phyloP scores from a whole-genome alignment of 2,113 vertebrate species.

The Turnix velox region DNA sequence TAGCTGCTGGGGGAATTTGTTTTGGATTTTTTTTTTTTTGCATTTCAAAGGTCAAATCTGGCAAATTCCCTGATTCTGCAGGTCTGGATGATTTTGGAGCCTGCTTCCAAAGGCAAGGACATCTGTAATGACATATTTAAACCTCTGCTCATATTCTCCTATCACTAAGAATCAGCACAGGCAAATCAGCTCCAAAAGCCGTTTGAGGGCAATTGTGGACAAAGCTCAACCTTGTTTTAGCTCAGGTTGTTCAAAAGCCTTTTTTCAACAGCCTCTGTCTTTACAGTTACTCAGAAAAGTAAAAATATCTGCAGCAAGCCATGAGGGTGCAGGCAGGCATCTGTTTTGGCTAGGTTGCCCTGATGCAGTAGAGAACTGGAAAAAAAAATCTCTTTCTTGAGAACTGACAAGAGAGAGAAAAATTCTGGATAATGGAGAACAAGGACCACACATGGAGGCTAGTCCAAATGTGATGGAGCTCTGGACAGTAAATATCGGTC shows the following conservation, averaged over 20 bases:
- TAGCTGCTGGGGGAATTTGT: rapidly evolving
- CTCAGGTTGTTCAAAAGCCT: neutral
- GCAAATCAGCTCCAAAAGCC: neutral
- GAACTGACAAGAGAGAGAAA: neutral
- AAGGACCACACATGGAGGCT: neutral
- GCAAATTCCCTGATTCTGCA: neutral
- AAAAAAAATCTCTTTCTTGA: neutral
- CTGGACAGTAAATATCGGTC: neutral
- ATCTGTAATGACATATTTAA: neutral
- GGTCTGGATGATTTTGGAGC: neutral
- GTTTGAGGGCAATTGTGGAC: neutral
- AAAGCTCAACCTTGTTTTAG: neutral
- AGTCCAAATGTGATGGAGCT: neutral
- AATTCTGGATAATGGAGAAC: neutral
- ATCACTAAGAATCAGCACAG: neutral
- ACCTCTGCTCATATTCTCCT: neutral
- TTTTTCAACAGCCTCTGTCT: neutral
- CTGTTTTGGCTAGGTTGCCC: neutral
- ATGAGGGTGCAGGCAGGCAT: neutral
- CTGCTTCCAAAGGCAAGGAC: neutral
- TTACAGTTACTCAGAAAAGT: neutral
- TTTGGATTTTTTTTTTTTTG: neutral
- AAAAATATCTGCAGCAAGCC: neutral
- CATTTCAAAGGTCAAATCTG: neutral
- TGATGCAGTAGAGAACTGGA: neutral